Evolutionary conservation across 1,140 invertebrate genomes (phyloP).

Genomic region (Sarcophaga bullata): DNA sequence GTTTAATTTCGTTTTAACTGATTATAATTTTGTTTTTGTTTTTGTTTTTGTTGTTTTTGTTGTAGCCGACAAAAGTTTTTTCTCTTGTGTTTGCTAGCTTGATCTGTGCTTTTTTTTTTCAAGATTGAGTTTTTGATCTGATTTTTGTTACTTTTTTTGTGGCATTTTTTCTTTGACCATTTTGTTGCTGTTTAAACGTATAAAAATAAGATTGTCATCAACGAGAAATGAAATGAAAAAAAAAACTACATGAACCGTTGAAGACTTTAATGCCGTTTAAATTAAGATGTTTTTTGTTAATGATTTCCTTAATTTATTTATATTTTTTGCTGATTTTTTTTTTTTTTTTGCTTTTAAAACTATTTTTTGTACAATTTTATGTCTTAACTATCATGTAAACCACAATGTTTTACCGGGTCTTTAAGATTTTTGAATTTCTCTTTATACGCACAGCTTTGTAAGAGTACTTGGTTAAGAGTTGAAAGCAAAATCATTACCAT

Average conservation of each 20-base stretch:
- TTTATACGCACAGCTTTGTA: too few relatives aligned
- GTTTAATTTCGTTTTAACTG: constrained; percentile 20
- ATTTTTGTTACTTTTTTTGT: constrained; percentile 11
- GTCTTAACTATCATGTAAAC: neutral
- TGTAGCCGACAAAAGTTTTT: neutral
- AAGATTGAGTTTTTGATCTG: neutral
- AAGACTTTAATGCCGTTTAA: constrained; percentile 11
- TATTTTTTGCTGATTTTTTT: neutral
- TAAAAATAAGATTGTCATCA: constrained; percentile 7
- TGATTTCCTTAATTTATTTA: neutral
- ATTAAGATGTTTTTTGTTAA: constrained; percentile 2
- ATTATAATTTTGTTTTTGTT: constrained; percentile 14
- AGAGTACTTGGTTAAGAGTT: too few relatives aligned
- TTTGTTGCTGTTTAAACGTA: neutral
- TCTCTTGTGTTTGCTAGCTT: neutral
- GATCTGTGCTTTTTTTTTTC: neutral
- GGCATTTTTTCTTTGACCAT: neutral
- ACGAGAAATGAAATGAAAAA: neutral
- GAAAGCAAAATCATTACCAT: too few relatives aligned
- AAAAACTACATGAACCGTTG: neutral
- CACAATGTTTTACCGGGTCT: too few relatives aligned
- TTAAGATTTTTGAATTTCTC: too few relatives aligned
- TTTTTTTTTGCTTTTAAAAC: too few relatives aligned
- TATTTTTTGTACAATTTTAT: neutral
- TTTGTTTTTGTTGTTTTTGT: neutral